phyloP scores from a whole-genome alignment of 2,113 vertebrate genomes.

The Nesoenas mayeri region DNA sequence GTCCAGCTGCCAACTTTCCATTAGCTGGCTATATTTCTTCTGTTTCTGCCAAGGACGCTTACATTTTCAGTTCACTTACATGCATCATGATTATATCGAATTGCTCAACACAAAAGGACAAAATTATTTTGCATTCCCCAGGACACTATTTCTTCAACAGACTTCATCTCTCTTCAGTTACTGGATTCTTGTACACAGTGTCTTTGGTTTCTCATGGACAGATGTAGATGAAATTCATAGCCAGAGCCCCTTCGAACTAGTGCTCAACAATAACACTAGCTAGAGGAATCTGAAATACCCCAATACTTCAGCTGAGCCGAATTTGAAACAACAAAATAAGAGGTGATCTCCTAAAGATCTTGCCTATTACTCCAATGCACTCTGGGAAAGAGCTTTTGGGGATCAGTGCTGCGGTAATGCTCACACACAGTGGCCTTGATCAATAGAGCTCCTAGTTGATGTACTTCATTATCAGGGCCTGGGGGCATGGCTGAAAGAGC shows the following conservation, averaged over 20 bases:
- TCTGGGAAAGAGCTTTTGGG: background rate
- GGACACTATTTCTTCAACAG: background rate
- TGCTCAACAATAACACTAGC: background rate
- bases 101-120: background rate
- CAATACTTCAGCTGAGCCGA: background rate
- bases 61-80: background rate
- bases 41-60: background rate
- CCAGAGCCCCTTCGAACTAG: background rate
- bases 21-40: slow-evolving; percentile 3
- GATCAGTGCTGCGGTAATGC: background rate
- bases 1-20: slow-evolving; percentile 16
- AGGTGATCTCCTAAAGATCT: background rate
- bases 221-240: background rate
- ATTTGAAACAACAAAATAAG: background rate
- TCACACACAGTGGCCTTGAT: accelerated
- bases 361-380: background rate
- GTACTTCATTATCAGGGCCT: background rate
- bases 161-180: background rate
- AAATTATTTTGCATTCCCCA: background rate
- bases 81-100: background rate
- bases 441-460: background rate
- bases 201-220: background rate
- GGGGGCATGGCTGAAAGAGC: background rate
- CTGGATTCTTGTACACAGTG: background rate
- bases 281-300: background rate